Percentiles rank a stretch among this genome's conserved stretches.
These are phyloP conservation scores for Alaudala cheleensis DNA, from an alignment of 2,113 vertebrate genomes.

Conservation along the genomic window DNA sequence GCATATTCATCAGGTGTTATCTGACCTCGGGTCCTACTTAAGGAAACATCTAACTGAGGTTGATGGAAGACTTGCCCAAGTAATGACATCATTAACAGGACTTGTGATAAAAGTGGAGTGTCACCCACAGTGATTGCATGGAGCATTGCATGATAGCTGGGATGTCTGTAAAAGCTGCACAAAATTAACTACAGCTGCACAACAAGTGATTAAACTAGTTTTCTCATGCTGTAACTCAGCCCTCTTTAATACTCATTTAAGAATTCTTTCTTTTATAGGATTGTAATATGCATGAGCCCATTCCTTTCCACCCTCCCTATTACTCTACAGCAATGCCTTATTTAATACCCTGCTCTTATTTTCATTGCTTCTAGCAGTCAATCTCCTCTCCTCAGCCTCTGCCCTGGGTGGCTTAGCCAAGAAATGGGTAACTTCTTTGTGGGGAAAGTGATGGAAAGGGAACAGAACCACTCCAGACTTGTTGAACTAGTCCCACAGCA, in stretches of 20 bases:
- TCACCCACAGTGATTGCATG: slow-evolving; percentile 45
- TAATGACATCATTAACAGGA: neutral
- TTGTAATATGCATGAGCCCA: slow-evolving; percentile 35
- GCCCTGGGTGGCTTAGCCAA: neutral
- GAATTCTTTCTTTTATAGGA: slow-evolving; percentile 65
- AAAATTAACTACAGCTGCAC: slow-evolving; percentile 72
- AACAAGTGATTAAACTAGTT: slow-evolving; percentile 51
- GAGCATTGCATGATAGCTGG: slow-evolving; percentile 59
- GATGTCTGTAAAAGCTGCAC: slow-evolving; percentile 64
- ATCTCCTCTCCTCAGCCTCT: neutral
- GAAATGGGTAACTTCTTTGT: neutral
- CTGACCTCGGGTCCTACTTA: slow-evolving; percentile 7
- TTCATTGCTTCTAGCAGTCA: slow-evolving; percentile 32
- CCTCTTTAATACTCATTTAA: slow-evolving; percentile 52
- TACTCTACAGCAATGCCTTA: slow-evolving; percentile 35
- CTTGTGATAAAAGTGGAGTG: slow-evolving; percentile 51
- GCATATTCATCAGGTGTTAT: slow-evolving; percentile 1
- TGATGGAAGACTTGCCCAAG: slow-evolving; percentile 14
- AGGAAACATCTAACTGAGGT: neutral
- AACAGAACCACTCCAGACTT: neutral
- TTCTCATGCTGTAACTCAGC: slow-evolving; percentile 59
- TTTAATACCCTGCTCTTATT: slow-evolving; percentile 28
- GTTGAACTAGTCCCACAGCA: neutral
- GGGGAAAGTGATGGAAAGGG: neutral
- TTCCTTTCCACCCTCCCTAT: slow-evolving; percentile 55